A percentile compares a stretch with the other conserved stretches of the same genome.
These are phyloP conservation scores for Hemiprocne comata DNA, from an alignment of 2,113 vertebrate species.

Conservation along the genomic window DNA sequence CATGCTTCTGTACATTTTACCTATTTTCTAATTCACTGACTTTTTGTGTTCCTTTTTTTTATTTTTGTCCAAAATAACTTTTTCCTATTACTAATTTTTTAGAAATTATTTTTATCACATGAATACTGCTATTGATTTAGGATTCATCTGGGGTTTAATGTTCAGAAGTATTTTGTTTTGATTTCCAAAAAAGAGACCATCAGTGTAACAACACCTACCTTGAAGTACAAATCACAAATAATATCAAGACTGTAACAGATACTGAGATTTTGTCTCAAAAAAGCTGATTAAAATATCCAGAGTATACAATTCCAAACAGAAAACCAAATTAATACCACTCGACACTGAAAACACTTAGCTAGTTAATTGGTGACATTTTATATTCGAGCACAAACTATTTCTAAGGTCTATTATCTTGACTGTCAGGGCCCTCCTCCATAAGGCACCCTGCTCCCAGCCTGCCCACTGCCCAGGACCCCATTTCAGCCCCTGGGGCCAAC, in stretches of 20 bases:
- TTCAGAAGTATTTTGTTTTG: not conserved
- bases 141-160: not conserved
- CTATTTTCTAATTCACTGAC: not conserved
- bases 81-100: not conserved
- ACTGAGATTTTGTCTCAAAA: not conserved
- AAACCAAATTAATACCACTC: not conserved
- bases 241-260: not conserved
- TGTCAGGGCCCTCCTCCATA: not conserved
- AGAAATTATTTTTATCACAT: not conserved
- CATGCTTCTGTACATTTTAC: not conserved
- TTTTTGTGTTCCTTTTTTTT: not conserved
- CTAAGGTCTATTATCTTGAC: not conserved
- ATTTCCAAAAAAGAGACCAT: not conserved
- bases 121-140: not conserved
- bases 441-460: accelerated
- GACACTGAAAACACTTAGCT: not conserved
- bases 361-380: not conserved
- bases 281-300: not conserved
- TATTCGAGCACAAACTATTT: not conserved
- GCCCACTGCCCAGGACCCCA: not conserved
- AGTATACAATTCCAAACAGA: not conserved
- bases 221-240: not conserved
- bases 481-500: not conserved
- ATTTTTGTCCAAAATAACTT: not conserved
- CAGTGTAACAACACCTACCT: not conserved